phyloP scores from a whole-genome alignment of 2,888 invertebrate genomes.

The Salticus scenicus region DNA sequence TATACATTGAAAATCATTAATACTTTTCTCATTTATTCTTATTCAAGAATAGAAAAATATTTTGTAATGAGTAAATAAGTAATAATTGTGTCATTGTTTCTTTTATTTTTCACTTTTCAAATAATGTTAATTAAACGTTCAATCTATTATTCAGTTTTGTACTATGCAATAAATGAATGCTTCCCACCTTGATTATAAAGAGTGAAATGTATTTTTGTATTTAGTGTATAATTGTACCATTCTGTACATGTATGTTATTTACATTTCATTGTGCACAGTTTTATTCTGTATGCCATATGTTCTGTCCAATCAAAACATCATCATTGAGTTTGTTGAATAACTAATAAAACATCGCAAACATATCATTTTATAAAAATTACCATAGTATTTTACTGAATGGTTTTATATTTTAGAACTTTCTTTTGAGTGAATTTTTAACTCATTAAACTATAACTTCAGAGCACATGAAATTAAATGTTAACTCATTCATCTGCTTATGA shows the following conservation, averaged over 20 bases:
- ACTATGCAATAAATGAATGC: slow-evolving; percentile 5
- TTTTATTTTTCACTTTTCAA: no score
- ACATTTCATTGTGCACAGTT: slow-evolving; percentile 23
- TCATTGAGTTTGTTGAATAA: neutral
- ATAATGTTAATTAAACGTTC: no score
- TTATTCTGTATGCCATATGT: slow-evolving; percentile 19
- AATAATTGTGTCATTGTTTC: no score
- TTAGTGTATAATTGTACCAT: slow-evolving; percentile 38
- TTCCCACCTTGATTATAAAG: slow-evolving; percentile 14
- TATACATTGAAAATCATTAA: no score
- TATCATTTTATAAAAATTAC: slow-evolving; percentile 4
- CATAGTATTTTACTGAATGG: neutral
- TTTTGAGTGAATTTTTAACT: neutral
- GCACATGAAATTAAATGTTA: neutral
- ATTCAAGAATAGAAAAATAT: no score
- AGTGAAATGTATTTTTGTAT: slow-evolving; percentile 41
- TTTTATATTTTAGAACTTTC: neutral
- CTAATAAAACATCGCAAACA: neutral
- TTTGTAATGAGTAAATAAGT: no score
- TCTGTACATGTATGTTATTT: slow-evolving; percentile 37
- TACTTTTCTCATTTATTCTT: no score
- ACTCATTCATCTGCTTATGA: neutral
- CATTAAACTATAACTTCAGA: no score
- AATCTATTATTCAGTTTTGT: no score
- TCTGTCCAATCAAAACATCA: neutral